Evolutionary conservation across 1,140 invertebrate genomes (phyloP).

Genomic region (Pissodes strobi): DNA sequence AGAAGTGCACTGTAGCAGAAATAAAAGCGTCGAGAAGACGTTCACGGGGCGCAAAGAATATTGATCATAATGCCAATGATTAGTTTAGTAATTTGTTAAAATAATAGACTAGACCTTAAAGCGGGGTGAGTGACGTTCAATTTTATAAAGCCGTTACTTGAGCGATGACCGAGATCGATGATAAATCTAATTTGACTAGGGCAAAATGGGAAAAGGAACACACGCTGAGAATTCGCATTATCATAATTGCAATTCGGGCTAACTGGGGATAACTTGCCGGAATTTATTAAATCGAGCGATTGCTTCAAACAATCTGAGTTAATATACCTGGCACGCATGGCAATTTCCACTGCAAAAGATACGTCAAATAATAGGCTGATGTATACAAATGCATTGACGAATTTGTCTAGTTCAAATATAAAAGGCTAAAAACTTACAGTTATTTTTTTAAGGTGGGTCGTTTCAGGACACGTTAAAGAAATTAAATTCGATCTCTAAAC

Average conservation of each 20-base stretch:
- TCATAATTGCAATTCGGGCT: constrained; percentile 36
- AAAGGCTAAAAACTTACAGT: too few relatives aligned
- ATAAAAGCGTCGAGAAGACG: too few relatives aligned
- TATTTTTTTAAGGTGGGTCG: too few relatives aligned
- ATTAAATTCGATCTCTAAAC: too few relatives aligned
- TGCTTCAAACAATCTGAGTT: constrained; percentile 3
- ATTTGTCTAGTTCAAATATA: too few relatives aligned
- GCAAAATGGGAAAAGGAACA: constrained; percentile 29
- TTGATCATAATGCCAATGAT: too few relatives aligned
- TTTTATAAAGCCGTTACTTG: constrained; percentile 26
- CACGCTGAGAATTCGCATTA: constrained; percentile 38
- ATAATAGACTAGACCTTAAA: constrained; percentile 11
- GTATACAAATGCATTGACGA: too few relatives aligned
- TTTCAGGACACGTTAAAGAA: too few relatives aligned
- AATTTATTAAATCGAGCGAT: constrained; percentile 17
- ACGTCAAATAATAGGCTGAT: too few relatives aligned
- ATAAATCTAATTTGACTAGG: constrained; percentile 34
- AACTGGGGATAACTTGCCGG: constrained; percentile 21
- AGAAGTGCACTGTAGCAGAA: too few relatives aligned
- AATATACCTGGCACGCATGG: not conserved
- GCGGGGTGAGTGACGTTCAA: constrained; percentile 26
- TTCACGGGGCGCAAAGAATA: too few relatives aligned
- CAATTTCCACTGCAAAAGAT: too few relatives aligned
- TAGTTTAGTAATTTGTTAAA: constrained; percentile 27
- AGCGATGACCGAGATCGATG: constrained; percentile 25